These are phyloP conservation scores for Melanotaenia pygmaea DNA, from an alignment of 2,797 vertebrate genomes.

Conservation along the genomic window DNA sequence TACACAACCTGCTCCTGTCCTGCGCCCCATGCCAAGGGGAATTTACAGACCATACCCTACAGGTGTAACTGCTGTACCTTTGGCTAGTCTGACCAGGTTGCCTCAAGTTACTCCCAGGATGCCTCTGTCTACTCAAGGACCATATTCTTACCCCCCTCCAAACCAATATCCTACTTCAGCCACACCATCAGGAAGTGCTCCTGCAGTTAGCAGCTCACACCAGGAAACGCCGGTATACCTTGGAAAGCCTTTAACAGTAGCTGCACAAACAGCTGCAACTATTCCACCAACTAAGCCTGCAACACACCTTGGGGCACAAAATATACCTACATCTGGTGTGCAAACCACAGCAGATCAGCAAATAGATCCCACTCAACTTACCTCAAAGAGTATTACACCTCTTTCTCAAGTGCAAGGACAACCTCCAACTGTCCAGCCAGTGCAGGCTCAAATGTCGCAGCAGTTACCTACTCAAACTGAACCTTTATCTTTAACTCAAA, in stretches of 20 bases:
- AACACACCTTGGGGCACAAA: slow-evolving; percentile 63
- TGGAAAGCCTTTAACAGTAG: slow-evolving; percentile 85
- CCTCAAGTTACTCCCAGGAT: slow-evolving; percentile 90
- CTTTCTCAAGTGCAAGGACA: slow-evolving; percentile 72
- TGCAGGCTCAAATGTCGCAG: slow-evolving; percentile 69
- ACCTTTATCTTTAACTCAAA: slow-evolving; percentile 78
- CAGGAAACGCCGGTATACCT: slow-evolving; percentile 92
- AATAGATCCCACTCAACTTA: slow-evolving; percentile 60
- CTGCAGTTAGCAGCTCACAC: slow-evolving; percentile 69
- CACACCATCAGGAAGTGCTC: slow-evolving; percentile 69
- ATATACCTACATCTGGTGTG: slow-evolving; percentile 53
- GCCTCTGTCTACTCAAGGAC: slow-evolving; percentile 86
- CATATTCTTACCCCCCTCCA: slow-evolving; percentile 88
- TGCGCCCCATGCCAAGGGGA: slow-evolving; percentile 90
- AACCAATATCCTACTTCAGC: slow-evolving; percentile 80
- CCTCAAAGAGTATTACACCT: slow-evolving; percentile 59
- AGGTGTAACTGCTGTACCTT: slow-evolving; percentile 89
- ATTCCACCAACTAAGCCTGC: slow-evolving; percentile 64
- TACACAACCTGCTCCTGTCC: slow-evolving; percentile 93
- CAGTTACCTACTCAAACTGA: slow-evolving; percentile 77
- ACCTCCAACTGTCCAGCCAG: slow-evolving; percentile 54
- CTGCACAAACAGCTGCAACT: slow-evolving; percentile 67
- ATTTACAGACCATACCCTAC: slow-evolving; percentile 91
- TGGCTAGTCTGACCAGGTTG: slow-evolving; percentile 92
- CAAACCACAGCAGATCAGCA: slow-evolving; percentile 70